Base-by-base conservation (phyloP, 1,140 invertebrate genomes). In the Phenacoccus solenopsis region DNA sequence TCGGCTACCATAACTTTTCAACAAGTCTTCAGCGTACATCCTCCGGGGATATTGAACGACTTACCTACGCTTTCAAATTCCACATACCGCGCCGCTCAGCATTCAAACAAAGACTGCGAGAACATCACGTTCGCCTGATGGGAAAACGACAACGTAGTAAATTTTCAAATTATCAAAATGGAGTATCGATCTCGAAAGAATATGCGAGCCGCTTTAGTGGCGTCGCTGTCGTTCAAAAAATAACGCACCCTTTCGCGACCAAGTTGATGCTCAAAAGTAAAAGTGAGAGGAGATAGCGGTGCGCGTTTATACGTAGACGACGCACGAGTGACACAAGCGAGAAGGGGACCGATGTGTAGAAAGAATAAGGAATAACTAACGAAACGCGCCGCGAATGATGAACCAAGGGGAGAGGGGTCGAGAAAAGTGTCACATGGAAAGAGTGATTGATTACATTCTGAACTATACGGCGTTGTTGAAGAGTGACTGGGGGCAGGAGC, bases 391-490 rank as follows among this genome's bases (percentile, higher is more conserved):
- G n/a, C n/a, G n/a, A n/a, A n/a, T n/a, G n/a, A n/a, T n/a, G n/a
- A n/a, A n/a, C n/a, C n/a, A 16, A 24, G 22, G 10, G 20, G 59
- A 27, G 59, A 27, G 25, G 16, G 59, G 59, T 20, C 25, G 22
- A 64, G 59, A 64, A 64, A 64, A 64, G 59, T 64, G 59, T 64
- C 59, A 64, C 59, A 64, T 64, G 20, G 59, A 64, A 64, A 64
- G 59, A 64, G 59, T 64, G 59, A 64, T 64, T 64, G 59, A 64
- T 64, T 64, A 64, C 59, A 64, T 64, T 64, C 59, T 64, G 59
- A 64, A 64, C 59, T 25, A n/a, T n/a, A 64, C 59, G 59, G 59
- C 59, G 59, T 27, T 64, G 59, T 64, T 64, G 59, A 64, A 64
- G 59, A 10, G 20, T 10, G 59, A 27, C 22, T 10, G 59, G 13